Base-by-base conservation (phyloP, 2,113 vertebrate genomes). In the Macaca nemestrina region DNA sequence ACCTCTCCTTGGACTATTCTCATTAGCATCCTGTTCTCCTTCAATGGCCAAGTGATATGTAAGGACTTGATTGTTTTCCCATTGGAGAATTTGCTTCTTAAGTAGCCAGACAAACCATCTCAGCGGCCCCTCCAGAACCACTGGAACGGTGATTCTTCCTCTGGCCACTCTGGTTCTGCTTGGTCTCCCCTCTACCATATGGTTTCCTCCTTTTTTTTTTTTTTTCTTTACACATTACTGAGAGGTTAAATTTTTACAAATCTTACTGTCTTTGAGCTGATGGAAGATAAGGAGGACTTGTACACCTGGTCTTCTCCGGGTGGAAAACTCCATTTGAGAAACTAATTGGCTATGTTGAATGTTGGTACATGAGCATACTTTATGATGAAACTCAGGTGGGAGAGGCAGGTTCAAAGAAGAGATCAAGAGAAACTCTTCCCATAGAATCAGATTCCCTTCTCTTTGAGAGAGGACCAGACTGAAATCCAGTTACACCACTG, bases 181-280 rank as follows among this genome's bases (percentile, higher is more conserved):
- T 93, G 35, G 68, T 84, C 95, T 97, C 94, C 57, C 87, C 84
- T 48, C 64, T 27, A 6, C 48, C 78, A 50, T 78, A 52, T 38
- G 92, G 78, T 93, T 94, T 94, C 50, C 90, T 97, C 85, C 94
- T 95, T 94, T 90, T 67, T 97, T 17, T 80, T 94, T 82, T 90
- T 67, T 97, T 17, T 80, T 90, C 93, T 97, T 94, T 82, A 85
- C 75, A 89, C 52, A 98, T 97, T 98, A 90, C 97, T 79, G 86
- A 72, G 82, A 98, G 92, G 98, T 98, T 99, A 98, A 99, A 98
- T 97, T 99, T 98, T 99, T 98, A 98, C 98, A 91, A 98, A 98
- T 95, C 97, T 95, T 98, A 96, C 94, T 97, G 88, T 97, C 95
- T 79, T 97, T 96, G 78, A 68, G n/a, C 76, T 96, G 98, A 98